phyloP scores from a whole-genome alignment of 2,113 vertebrate genomes.

The Otocyon megalotis region DNA sequence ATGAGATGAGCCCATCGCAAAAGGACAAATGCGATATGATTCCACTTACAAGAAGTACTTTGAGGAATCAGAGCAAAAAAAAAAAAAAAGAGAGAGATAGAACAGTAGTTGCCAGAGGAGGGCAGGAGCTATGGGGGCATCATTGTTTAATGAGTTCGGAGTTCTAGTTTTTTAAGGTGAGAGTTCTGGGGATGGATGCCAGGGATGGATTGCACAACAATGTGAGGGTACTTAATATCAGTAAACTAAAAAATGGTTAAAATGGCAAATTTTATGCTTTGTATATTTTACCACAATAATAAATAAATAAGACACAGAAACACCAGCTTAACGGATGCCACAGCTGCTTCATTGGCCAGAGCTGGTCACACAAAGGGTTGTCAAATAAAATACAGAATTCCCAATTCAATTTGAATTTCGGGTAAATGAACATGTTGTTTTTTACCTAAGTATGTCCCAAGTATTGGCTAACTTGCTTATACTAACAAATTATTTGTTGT shows the following conservation, averaged over 20 bases:
- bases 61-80: not conserved
- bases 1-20: not conserved
- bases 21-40: not conserved
- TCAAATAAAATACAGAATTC: not conserved
- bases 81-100: not conserved
- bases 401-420: not conserved
- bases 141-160: not conserved
- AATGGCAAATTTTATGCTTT: not conserved
- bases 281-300: not conserved
- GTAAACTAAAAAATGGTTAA: not conserved
- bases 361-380: not conserved
- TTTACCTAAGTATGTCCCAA: not conserved
- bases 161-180: not conserved
- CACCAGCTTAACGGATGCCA: not conserved
- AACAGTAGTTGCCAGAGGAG: not conserved
- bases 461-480: not conserved
- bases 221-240: not conserved
- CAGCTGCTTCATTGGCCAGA: not conserved
- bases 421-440: not conserved
- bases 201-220: not conserved
- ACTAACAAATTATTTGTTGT: not conserved
- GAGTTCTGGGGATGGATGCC: not conserved
- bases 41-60: not conserved
- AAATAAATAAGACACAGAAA: not conserved
- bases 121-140: not conserved